Evolutionary conservation across 1,140 invertebrate species (phyloP).

Genomic region (Palaemon carinicauda): DNA sequence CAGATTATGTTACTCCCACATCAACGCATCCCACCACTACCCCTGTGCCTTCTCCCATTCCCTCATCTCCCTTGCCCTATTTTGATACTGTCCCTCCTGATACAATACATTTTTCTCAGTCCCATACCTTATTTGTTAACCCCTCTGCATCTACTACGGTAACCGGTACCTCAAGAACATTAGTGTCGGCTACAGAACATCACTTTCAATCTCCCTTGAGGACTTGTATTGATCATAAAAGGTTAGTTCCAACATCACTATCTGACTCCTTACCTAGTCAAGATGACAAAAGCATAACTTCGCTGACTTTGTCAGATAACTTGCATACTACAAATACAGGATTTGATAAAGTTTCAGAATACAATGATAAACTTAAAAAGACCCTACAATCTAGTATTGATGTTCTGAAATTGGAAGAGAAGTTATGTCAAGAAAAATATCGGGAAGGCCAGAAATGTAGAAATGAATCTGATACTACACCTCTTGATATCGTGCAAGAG

Average conservation of each 20-base stretch:
- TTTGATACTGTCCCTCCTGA: not conserved
- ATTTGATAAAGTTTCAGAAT: too few relatives aligned
- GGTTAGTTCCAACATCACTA: not conserved
- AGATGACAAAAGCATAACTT: not conserved
- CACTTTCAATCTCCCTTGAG: not conserved
- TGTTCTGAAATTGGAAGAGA: too few relatives aligned
- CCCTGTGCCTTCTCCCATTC: constrained; percentile 18
- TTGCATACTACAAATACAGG: too few relatives aligned
- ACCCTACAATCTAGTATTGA: too few relatives aligned
- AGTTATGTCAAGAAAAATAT: too few relatives aligned
- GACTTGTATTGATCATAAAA: not conserved
- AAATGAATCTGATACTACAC: too few relatives aligned
- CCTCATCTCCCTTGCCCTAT: constrained; percentile 22
- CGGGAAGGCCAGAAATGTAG: too few relatives aligned
- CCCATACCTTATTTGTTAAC: not conserved
- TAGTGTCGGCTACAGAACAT: not conserved
- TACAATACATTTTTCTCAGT: not conserved
- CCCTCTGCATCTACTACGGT: not conserved
- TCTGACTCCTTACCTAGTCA: not conserved
- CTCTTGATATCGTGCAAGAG: too few relatives aligned
- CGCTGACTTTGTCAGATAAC: too few relatives aligned
- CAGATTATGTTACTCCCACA: constrained; percentile 30
- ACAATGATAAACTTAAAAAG: too few relatives aligned
- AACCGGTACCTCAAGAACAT: not conserved
- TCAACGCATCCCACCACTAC: constrained; percentile 35